These are phyloP conservation scores for Drosophila rhopaloa DNA, from an alignment of 1,140 invertebrate species.

Conservation along the genomic window DNA sequence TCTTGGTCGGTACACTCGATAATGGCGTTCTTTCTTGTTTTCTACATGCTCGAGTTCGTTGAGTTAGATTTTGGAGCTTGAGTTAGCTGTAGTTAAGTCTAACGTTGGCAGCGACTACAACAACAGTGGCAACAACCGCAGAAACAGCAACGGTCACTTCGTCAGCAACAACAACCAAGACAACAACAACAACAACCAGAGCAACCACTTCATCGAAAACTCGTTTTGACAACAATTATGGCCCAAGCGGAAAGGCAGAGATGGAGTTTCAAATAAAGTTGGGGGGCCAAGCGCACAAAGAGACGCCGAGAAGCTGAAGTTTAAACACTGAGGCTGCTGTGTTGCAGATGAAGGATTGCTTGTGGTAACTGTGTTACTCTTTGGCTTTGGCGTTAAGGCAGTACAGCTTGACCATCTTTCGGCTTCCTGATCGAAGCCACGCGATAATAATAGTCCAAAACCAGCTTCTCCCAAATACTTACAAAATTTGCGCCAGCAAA, in stretches of 20 bases:
- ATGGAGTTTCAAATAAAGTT: conserved; percentile 31
- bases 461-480: neutral
- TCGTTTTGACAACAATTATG: conserved; percentile 35
- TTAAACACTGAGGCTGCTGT: conserved; percentile 4
- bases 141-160: conserved; percentile 22
- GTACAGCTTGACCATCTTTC: conserved; percentile 58
- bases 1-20: neutral
- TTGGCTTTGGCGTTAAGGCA: conserved; percentile 34
- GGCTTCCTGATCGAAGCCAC: conserved; percentile 44
- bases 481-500: neutral
- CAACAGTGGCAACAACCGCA: conserved; percentile 18
- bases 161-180: neutral
- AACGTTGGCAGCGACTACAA: conserved; percentile 24
- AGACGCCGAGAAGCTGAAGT: conserved; percentile 13
- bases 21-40: neutral
- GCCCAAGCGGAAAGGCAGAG: conserved; percentile 36
- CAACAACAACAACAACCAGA: conserved; percentile 16
- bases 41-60: conserved; percentile 14
- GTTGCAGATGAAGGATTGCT: conserved; percentile 31
- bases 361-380: conserved; percentile 31
- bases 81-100: conserved; percentile 33
- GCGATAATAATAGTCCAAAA: conserved; percentile 38
- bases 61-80: conserved; percentile 18
- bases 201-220: conserved; percentile 33
- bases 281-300: conserved; percentile 14